Percentiles rank a stretch among this genome's conserved stretches.
These are phyloP conservation scores for Apoda limacodes DNA, from an alignment of 2,888 invertebrate genomes.

Conservation along the genomic window DNA sequence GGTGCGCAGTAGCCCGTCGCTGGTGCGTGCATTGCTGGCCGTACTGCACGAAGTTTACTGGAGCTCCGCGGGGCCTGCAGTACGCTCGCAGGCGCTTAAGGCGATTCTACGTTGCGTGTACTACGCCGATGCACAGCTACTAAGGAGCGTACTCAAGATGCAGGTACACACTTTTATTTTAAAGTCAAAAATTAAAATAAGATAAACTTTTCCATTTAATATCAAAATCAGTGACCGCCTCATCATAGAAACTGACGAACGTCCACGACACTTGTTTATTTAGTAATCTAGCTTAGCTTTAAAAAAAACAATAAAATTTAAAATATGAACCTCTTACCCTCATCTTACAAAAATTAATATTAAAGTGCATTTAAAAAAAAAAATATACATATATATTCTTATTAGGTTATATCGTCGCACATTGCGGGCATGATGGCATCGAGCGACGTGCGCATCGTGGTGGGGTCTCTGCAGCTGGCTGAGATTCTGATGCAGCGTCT, in stretches of 20 bases:
- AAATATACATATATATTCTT: neutral
- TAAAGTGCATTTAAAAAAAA: neutral
- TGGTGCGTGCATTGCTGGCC: constrained; percentile 87
- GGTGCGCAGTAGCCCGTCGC: constrained; percentile 56
- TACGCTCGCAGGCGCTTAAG: constrained; percentile 96
- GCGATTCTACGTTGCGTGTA: constrained; percentile 97
- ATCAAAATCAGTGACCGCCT: no score
- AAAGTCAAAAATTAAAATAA: no score
- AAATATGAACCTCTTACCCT: no score
- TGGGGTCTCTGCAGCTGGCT: constrained; percentile 96
- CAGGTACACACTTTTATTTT: constrained; percentile 42
- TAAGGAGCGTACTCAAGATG: constrained; percentile 78
- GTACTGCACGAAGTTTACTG: constrained; percentile 98
- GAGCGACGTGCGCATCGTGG: constrained; percentile 94
- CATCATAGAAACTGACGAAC: no score
- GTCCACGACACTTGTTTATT: no score
- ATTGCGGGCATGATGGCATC: constrained; percentile 99
- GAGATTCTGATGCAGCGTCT: constrained; percentile 97
- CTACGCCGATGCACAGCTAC: constrained; percentile 89
- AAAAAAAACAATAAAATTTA: no score
- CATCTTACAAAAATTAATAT: no score
- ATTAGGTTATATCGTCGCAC: constrained; percentile 88
- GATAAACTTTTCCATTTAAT: no score
- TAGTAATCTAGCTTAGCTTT: no score
- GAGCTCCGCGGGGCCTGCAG: constrained; percentile 97